Percentiles rank a stretch among this genome's conserved stretches.
These are phyloP conservation scores for Sycophila sp. DNA, from an alignment of 1,140 invertebrate species.

Conservation along the genomic window DNA sequence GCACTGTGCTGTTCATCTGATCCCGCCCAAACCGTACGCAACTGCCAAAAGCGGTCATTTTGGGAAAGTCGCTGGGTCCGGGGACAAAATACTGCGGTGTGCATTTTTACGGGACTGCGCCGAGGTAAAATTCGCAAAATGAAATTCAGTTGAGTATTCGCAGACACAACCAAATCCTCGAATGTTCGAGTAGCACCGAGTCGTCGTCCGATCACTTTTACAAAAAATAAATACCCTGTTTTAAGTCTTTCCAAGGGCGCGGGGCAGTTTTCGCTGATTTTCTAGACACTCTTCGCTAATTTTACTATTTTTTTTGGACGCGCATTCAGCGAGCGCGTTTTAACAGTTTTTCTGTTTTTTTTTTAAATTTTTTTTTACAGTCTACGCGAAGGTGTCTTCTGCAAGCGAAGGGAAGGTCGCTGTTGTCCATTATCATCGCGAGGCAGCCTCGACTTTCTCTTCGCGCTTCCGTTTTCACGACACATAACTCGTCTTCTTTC, in stretches of 20 bases:
- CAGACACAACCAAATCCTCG: neutral
- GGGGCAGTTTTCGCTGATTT: constrained; percentile 32
- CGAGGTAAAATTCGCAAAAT: no score
- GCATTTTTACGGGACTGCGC: constrained; percentile 18
- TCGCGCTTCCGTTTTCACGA: neutral
- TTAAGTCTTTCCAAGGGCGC: constrained; percentile 46
- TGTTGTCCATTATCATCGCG: neutral
- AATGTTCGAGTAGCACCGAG: neutral
- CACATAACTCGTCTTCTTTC: neutral
- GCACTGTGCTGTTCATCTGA: constrained; percentile 7
- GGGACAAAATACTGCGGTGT: constrained; percentile 48
- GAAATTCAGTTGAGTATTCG: neutral
- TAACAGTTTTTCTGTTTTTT: neutral
- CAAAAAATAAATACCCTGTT: constrained; percentile 50
- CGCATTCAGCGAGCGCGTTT: neutral
- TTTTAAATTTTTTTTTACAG: neutral
- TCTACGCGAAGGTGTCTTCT: no score
- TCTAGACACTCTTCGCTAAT: neutral
- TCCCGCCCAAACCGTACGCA: constrained; percentile 55
- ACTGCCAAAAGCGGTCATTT: constrained; percentile 64
- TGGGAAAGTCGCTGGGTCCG: constrained; percentile 51
- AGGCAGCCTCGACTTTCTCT: constrained; percentile 4
- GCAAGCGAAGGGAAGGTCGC: neutral
- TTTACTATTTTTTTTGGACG: constrained; percentile 6
- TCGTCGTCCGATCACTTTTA: neutral